phyloP scores from a whole-genome alignment of 2,113 vertebrate species.

The Chloropsis hardwickii region DNA sequence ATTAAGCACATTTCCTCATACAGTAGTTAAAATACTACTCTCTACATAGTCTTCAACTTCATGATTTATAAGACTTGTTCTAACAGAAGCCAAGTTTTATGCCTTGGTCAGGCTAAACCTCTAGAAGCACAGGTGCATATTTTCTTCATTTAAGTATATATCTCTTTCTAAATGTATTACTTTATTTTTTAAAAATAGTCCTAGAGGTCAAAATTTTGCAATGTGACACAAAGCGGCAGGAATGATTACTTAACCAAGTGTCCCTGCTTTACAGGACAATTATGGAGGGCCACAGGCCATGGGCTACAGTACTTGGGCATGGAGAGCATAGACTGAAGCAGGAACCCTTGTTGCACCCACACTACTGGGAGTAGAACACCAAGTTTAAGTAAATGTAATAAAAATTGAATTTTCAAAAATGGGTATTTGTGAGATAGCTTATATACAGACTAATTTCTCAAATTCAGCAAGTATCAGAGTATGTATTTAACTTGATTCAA shows the following conservation, averaged over 20 bases:
- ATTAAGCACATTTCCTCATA: background rate
- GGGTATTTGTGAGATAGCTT: background rate
- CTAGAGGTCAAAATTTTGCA: background rate
- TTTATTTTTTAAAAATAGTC: background rate
- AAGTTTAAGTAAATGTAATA: background rate
- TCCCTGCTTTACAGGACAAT: background rate
- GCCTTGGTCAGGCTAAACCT: background rate
- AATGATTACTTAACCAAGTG: background rate
- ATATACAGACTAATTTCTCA: background rate
- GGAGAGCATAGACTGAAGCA: background rate
- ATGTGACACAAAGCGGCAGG: background rate
- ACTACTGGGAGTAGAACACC: background rate
- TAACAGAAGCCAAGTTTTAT: background rate
- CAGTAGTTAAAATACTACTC: background rate
- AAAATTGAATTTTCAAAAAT: background rate
- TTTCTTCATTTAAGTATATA: background rate
- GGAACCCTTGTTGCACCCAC: background rate
- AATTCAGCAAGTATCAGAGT: background rate
- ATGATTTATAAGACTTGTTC: fast-evolving
- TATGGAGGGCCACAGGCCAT: background rate
- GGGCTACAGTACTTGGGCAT: background rate
- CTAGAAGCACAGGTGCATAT: background rate
- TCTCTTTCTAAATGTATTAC: background rate
- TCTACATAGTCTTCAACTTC: background rate
- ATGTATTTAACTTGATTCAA: background rate